Conservation (phyloP, 1,140 invertebrate species). For the Euura saliciscinereae region DNA sequence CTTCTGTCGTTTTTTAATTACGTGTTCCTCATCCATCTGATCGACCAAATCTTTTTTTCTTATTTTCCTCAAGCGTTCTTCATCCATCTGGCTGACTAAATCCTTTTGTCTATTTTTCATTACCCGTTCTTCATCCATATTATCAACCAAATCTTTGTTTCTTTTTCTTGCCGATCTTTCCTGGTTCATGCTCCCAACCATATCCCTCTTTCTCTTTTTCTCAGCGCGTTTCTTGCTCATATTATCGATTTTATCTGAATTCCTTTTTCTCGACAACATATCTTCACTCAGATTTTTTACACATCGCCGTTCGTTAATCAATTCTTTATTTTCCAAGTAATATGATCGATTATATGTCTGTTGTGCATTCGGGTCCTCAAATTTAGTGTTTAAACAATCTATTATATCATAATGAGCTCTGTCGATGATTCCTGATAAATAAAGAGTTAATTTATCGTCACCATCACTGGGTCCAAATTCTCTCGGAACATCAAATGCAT, state of each 20-base stretch:
- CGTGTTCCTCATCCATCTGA: no score
- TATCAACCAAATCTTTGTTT: neutral
- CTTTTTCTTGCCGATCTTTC: neutral
- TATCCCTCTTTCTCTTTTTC: neutral
- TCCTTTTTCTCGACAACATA: no score
- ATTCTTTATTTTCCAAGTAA: neutral
- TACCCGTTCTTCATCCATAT: no score
- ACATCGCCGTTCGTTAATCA: neutral
- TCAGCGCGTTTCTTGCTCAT: neutral
- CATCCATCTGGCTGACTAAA: no score
- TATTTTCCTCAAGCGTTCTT: no score
- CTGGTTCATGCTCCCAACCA: no score
- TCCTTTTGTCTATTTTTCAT: neutral
- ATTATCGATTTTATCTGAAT: neutral
- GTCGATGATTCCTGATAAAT: slow-evolving; percentile 3
- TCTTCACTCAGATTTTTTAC: no score
- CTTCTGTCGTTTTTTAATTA: no score
- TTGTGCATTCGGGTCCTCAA: neutral
- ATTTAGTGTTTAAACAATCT: slow-evolving; percentile 3
- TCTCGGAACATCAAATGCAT: slow-evolving; percentile 12
- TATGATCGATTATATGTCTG: neutral
- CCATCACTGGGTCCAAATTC: slow-evolving; percentile 11
- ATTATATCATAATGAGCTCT: neutral
- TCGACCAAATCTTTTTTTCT: no score
- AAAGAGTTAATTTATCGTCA: neutral